Evolutionary conservation across 2,113 vertebrate species (phyloP), one percentile per base, ranked within the genome.

Genomic region (Semnopithecus entellus): DNA sequence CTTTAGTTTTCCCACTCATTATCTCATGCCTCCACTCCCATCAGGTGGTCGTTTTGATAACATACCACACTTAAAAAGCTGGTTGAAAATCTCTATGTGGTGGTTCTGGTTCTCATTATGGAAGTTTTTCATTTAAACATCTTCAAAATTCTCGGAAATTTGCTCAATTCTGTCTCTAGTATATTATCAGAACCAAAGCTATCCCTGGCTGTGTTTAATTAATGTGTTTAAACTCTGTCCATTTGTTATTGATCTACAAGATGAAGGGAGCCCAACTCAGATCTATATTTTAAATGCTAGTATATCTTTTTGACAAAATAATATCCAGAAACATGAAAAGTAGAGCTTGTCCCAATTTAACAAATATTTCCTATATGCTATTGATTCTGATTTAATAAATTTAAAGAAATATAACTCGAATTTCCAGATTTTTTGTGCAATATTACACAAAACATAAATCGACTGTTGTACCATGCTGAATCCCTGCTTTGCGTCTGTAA

Each of bases 121-220:
- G 2, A 45, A 86, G 18, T 57, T 93, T 92, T 93, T 86, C 55
- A n/a, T 78, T 93, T 80, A 94, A 50, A 73, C 27, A 38, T 35
- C 57, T 90, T 96, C 64, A 73, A n/a, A 75, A 27, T 81, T 84
- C 45, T 95, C 90, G 16, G 32, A 43, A 88, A 92, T 30, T 32
- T 76, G 25, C 22, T 86, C 75, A 50, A 3, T 32, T 78, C 5
- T 83, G 20, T 70, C 55, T 84, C n/a, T 76, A n/a, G 23, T 20
- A 59, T 82, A 45, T n/a, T 89, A 50, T 61, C 59, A 81, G 94
- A 94, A 70, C 32, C 25, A 94, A 92, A 78, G 30, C 14, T 10
- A 76, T 8, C 45, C 64, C 32, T 50, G 27, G 61, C 25, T 35
- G 32, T 83, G 14, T 55, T 8, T 13, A 50, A 68, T 30, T 27